A percentile compares a stretch with the other conserved stretches of the same genome.
phyloP scores from a whole-genome alignment of 2,888 invertebrate genomes.

The Plemyria rubiginata region DNA sequence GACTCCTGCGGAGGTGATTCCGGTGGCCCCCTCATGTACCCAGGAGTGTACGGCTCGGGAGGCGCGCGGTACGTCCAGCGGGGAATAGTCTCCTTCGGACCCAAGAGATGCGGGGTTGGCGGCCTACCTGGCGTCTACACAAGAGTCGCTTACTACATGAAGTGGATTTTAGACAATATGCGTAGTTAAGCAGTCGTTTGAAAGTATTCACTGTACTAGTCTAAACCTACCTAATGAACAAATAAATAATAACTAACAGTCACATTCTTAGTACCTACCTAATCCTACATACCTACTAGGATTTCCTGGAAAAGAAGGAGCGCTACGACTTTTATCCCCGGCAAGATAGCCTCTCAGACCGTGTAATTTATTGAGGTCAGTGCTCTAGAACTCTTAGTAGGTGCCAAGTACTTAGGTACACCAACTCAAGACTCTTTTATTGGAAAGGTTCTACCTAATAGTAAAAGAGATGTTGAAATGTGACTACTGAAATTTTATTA shows the following conservation, averaged over 20 bases:
- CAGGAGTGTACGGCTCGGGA: conserved; percentile 54
- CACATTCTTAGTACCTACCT: not conserved
- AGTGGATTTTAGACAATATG: conserved; percentile 86
- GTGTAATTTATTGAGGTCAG: no score
- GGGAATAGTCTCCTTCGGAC: conserved; percentile 85
- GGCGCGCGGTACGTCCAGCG: conserved; percentile 84
- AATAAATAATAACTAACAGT: not conserved
- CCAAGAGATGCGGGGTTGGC: conserved; percentile 77
- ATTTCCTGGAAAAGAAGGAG: no score
- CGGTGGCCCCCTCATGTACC: conserved; percentile 86
- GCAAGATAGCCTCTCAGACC: no score
- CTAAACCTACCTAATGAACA: not conserved
- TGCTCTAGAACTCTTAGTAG: no score
- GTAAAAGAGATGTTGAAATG: no score
- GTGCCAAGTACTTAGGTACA: no score
- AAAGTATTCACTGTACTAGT: conserved; percentile 6
- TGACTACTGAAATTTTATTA: no score
- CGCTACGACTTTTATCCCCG: no score
- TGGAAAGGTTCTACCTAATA: no score
- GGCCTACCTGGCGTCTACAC: conserved; percentile 86
- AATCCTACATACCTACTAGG: no score
- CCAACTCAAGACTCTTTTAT: no score
- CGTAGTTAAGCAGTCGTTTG: conserved; percentile 35
- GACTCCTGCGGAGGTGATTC: conserved; percentile 89
- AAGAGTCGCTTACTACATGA: conserved; percentile 78